Evolutionary conservation across 1,140 invertebrate genomes (phyloP).

Genomic region (Mercenaria mercenaria): DNA sequence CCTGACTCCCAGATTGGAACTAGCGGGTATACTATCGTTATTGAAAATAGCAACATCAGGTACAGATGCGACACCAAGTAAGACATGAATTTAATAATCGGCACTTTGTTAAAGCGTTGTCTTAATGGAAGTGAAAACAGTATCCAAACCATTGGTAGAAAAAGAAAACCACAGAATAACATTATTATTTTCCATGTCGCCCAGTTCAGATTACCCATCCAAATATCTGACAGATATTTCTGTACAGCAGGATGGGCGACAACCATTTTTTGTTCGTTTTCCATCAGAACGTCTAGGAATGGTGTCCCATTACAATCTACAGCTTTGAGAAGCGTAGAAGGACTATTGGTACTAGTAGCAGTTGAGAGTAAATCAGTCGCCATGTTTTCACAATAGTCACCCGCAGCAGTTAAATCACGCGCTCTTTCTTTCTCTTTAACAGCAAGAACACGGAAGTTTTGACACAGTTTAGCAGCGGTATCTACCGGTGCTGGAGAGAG

Average conservation of each 20-base stretch:
- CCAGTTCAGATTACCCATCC: slow-evolving; percentile 97
- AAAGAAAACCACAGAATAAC: slow-evolving; percentile 95
- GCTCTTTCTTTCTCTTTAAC: slow-evolving; percentile 97
- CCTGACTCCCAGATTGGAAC: slow-evolving; percentile 87
- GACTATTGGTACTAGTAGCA: slow-evolving; percentile 96
- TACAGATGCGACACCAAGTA: slow-evolving; percentile 99
- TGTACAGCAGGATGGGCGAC: slow-evolving; percentile 87
- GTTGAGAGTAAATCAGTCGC: slow-evolving; percentile 98
- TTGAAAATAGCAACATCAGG: slow-evolving; percentile 95
- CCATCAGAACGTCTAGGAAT: slow-evolving; percentile 98
- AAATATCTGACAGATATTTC: slow-evolving; percentile 91
- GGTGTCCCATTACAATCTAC: slow-evolving; percentile 91
- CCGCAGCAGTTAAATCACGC: slow-evolving; percentile 97
- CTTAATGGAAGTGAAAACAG: slow-evolving; percentile 97
- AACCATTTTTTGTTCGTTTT: slow-evolving; percentile 99
- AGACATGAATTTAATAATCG: slow-evolving; percentile 99
- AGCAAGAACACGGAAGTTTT: slow-evolving; percentile 92
- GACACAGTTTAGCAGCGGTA: slow-evolving; percentile 98
- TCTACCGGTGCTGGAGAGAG: slow-evolving; percentile 99
- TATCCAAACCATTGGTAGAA: slow-evolving; percentile 98
- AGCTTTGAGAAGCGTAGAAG: slow-evolving; percentile 86
- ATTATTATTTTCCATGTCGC: slow-evolving; percentile 97
- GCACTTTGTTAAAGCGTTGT: slow-evolving; percentile 96
- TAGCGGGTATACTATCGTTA: slow-evolving; percentile 96
- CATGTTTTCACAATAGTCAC: slow-evolving; percentile 98